phyloP scores from a whole-genome alignment of 2,888 invertebrate genomes.

The Tetropium fuscum region DNA sequence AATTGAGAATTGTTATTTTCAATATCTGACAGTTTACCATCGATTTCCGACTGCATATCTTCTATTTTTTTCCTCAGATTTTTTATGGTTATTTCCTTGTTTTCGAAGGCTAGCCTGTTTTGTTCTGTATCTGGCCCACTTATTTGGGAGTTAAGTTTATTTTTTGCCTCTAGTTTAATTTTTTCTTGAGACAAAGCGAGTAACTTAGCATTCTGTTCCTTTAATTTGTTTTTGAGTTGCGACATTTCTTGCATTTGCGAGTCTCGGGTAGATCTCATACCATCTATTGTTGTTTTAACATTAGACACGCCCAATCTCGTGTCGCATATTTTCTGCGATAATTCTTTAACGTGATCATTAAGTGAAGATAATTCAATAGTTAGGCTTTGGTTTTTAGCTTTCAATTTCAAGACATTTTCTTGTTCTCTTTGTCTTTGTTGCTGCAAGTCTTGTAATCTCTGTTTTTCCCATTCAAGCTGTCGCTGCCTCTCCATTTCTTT shows the following conservation, averaged over 20 bases:
- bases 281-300: constrained; percentile 95
- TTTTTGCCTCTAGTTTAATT: constrained; percentile 81
- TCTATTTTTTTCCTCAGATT: constrained; percentile 76
- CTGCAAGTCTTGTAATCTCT: constrained; percentile 85
- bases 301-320: constrained; percentile 87
- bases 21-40: constrained; percentile 82
- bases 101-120: constrained; percentile 73
- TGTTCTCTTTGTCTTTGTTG: constrained; percentile 88
- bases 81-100: constrained; percentile 75
- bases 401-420: constrained; percentile 84
- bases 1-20: constrained; percentile 84
- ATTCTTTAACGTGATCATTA: constrained; percentile 75
- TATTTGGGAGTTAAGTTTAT: constrained; percentile 68
- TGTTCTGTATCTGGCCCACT: constrained; percentile 67
- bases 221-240: constrained; percentile 82
- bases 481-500: constrained; percentile 95
- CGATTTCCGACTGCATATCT: constrained; percentile 82
- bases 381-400: constrained; percentile 88
- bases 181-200: constrained; percentile 87
- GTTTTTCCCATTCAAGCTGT: constrained; percentile 96
- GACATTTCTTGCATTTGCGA: constrained; percentile 89
- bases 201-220: constrained; percentile 87
- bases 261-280: constrained; percentile 94
- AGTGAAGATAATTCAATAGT: constrained; percentile 81
- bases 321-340: constrained; percentile 85